Conservation (phyloP, 53 echinoderm and acorn worm species). For the Holothuria scabra region DNA sequence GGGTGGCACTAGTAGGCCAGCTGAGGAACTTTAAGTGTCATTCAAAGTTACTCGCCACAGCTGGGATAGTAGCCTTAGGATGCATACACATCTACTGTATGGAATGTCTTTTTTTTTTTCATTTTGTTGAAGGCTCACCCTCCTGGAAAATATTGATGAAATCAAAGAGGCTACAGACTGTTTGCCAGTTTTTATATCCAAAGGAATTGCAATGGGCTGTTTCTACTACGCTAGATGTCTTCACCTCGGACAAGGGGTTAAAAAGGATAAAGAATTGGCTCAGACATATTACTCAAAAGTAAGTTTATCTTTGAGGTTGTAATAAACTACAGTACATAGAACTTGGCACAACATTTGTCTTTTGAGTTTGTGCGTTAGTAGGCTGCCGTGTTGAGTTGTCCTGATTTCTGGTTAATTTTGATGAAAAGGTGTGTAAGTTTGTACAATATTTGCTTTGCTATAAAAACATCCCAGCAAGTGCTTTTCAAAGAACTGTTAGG, state of each 20-base stretch:
- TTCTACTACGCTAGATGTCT: slow-evolving; percentile 97
- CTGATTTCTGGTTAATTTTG: no score
- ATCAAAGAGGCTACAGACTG: slow-evolving; percentile 82
- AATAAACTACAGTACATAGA: not conserved
- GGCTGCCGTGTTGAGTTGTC: not conserved
- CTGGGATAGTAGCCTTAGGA: no score
- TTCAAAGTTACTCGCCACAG: no score
- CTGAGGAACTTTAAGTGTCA: no score
- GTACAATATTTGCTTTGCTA: no score
- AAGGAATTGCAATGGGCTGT: slow-evolving; percentile 91
- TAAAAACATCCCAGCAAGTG: no score
- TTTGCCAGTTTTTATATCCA: slow-evolving; percentile 81
- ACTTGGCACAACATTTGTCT: not conserved
- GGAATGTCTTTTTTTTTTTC: no score
- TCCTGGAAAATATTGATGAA: slow-evolving; percentile 73
- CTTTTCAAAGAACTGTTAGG: no score
- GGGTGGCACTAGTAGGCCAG: no score
- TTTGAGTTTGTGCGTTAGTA: not conserved
- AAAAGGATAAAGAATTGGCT: slow-evolving; percentile 88
- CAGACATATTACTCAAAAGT: slow-evolving; percentile 91
- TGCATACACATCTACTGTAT: no score
- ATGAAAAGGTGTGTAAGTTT: no score
- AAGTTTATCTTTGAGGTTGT: slow-evolving; percentile 2
- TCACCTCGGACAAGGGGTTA: slow-evolving; percentile 91
- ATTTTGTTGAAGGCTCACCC: slow-evolving; percentile 65